These are phyloP conservation scores for Aplysina aerophoba DNA, from an alignment of 37 sponge, comb jelly and placozoan species.

Conservation along the genomic window DNA sequence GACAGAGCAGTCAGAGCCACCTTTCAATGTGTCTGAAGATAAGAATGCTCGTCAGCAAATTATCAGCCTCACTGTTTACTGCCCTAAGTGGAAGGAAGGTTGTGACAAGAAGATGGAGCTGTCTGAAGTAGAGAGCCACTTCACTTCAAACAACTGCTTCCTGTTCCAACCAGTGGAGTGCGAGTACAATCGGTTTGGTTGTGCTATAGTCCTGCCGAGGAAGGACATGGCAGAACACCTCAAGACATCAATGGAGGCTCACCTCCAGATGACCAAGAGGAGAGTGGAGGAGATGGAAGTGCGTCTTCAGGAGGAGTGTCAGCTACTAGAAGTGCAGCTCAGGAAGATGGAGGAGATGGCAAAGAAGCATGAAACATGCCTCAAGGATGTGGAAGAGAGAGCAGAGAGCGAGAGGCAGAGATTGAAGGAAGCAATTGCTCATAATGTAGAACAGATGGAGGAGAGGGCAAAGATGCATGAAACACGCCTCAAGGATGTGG, in stretches of 20 bases:
- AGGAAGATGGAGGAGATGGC: no score
- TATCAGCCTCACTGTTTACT: constrained; percentile 50
- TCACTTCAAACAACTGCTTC: constrained; percentile 44
- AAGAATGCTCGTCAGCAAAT: constrained; percentile 22
- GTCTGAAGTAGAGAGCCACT: constrained; percentile 33
- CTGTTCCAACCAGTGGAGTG: constrained; percentile 33
- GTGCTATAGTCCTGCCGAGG: constrained; percentile 40
- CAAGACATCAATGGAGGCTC: constrained; percentile 13
- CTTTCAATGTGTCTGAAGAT: constrained; percentile 53
- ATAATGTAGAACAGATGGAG: no score
- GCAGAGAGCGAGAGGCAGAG: no score
- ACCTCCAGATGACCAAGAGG: constrained; percentile 43
- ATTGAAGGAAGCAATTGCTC: no score
- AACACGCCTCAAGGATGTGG: no score
- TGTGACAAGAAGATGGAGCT: constrained; percentile 38
- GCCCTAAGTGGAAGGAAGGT: constrained; percentile 47
- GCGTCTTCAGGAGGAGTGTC: no score
- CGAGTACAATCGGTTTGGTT: constrained; percentile 45
- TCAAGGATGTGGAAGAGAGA: no score
- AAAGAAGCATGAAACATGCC: no score
- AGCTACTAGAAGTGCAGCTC: no score
- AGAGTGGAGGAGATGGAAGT: constrained; percentile 31
- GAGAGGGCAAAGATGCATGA: no score
- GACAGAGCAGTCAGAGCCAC: neutral
- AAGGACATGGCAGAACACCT: constrained; percentile 55